Evolutionary conservation across 2,797 vertebrate species (phyloP).

Genomic region (Sitta carolinensis): DNA sequence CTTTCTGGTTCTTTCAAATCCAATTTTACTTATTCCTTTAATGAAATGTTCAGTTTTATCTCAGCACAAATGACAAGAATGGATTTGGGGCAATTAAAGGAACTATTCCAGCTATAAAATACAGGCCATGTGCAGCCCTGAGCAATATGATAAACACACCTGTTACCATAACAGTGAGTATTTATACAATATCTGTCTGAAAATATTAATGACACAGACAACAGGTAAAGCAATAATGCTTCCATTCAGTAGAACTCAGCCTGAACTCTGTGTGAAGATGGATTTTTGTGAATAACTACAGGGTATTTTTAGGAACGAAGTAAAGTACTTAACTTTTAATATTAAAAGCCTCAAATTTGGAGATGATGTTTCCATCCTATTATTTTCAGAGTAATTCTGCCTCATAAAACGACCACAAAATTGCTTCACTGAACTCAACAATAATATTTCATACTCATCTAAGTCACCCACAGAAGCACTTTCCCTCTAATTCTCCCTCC

Average conservation of each 20-base stretch:
- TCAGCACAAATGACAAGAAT: neutral
- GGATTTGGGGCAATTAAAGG: neutral
- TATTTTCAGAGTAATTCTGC: neutral
- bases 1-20: neutral
- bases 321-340: neutral
- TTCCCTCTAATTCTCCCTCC: neutral
- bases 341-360: neutral
- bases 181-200: neutral
- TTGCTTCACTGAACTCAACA: neutral
- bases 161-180: neutral
- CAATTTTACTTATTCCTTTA: neutral
- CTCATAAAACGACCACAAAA: neutral
- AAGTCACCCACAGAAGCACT: neutral
- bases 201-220: neutral
- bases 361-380: neutral
- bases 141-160: neutral
- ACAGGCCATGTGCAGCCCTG: neutral
- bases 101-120: neutral
- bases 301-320: neutral
- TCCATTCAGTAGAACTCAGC: neutral
- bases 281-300: neutral
- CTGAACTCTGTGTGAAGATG: neutral
- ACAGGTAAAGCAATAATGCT: neutral
- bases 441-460: neutral
- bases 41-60: neutral